These are phyloP conservation scores for Calidris pugnax DNA, from an alignment of 2,113 vertebrate species.

Conservation along the genomic window DNA sequence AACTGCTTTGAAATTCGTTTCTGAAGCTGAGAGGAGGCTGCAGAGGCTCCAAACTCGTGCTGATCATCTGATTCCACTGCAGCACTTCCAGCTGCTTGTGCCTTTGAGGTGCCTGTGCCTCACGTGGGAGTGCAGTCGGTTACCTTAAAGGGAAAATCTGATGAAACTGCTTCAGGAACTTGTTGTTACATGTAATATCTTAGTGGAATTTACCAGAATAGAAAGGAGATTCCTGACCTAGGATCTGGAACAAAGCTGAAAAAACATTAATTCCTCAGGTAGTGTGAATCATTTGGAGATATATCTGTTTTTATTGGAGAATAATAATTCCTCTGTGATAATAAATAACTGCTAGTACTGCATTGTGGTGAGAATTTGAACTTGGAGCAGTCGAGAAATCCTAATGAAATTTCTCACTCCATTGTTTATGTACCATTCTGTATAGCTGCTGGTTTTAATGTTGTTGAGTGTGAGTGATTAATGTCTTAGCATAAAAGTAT, in stretches of 20 bases:
- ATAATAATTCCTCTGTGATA: background rate
- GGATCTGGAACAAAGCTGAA: conserved; percentile 45
- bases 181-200: conserved; percentile 66
- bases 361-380: background rate
- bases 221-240: conserved; percentile 54
- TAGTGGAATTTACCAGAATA: conserved; percentile 47
- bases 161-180: conserved; percentile 60
- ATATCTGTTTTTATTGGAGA: background rate
- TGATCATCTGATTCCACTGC: conserved; percentile 71
- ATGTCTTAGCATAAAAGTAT: background rate
- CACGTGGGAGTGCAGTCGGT: conserved; percentile 47
- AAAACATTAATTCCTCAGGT: conserved; percentile 38
- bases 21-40: conserved; percentile 1
- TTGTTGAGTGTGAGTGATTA: background rate
- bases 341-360: background rate
- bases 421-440: background rate
- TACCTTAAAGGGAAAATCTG: conserved; percentile 62
- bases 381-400: background rate
- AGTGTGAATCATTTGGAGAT: conserved; percentile 43
- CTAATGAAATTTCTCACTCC: background rate
- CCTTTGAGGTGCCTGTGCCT: conserved; percentile 43
- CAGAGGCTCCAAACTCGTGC: background rate
- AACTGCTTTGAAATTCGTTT: background rate
- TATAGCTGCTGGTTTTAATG: background rate
- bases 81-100: conserved; percentile 44